A percentile compares a stretch with the other conserved stretches of the same genome.
Evolutionary conservation across 2,797 vertebrate species (phyloP).

Genomic region (Aselliscus stoliczkanus): DNA sequence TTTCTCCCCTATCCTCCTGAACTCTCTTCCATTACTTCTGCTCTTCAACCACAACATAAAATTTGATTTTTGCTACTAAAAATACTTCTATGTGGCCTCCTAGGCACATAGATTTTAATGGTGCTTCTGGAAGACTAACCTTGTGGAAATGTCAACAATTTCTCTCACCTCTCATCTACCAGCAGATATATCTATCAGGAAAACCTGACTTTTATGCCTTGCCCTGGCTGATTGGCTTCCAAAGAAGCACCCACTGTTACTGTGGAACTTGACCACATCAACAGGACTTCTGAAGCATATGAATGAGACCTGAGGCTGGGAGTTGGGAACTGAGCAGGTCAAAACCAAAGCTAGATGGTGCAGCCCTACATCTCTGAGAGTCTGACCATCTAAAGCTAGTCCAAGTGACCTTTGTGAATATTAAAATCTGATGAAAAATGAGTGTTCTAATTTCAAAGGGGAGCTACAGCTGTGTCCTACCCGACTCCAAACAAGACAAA

Average conservation of each 20-base stretch:
- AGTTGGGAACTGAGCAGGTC: neutral
- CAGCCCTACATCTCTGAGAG: neutral
- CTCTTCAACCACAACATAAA: too few species aligned
- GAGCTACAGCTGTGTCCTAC: fast-evolving
- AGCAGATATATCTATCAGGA: too few species aligned
- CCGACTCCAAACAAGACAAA: neutral
- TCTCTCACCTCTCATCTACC: too few species aligned
- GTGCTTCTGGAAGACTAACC: too few species aligned
- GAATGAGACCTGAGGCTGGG: neutral
- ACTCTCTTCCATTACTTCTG: too few species aligned
- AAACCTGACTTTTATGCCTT: too few species aligned
- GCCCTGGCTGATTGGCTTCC: too few species aligned
- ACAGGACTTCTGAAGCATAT: neutral
- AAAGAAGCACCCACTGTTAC: neutral
- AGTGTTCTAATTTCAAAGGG: neutral
- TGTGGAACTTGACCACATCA: neutral
- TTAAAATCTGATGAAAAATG: neutral
- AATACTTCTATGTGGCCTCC: too few species aligned
- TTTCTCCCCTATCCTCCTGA: too few species aligned
- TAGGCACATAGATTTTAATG: too few species aligned
- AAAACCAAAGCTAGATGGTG: neutral
- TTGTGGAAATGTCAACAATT: too few species aligned
- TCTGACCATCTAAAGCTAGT: neutral
- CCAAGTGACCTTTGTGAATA: neutral
- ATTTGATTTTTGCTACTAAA: too few species aligned